A percentile compares a stretch with the other conserved stretches of the same genome.
Evolutionary conservation across 1,140 invertebrate species (phyloP).

Genomic region (Campoletis sonorensis): DNA sequence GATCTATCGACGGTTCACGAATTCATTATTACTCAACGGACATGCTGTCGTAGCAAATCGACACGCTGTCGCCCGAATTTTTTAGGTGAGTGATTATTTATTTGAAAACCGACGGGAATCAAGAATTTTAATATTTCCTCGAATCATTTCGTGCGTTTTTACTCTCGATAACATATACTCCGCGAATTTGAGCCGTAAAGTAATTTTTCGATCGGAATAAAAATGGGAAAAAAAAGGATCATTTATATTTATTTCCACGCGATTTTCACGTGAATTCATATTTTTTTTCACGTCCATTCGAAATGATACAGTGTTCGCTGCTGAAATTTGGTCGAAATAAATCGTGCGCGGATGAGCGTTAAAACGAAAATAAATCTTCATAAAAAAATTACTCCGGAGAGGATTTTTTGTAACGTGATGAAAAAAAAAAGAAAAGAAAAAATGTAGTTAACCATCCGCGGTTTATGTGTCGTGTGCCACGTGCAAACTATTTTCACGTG

Average conservation of each 20-base stretch:
- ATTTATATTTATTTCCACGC: too few relatives aligned
- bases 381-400: too few relatives aligned
- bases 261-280: not conserved
- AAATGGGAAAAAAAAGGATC: too few relatives aligned
- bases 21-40: slow-evolving; percentile 26
- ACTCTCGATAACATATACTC: too few relatives aligned
- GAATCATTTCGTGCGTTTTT: too few relatives aligned
- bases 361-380: not conserved
- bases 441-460: not conserved
- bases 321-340: too few relatives aligned
- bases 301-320: too few relatives aligned
- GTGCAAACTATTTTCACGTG: slow-evolving; percentile 24
- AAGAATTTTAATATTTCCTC: too few relatives aligned
- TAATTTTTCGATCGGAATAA: not conserved
- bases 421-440: not conserved
- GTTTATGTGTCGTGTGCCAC: slow-evolving; percentile 7
- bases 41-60: slow-evolving; percentile 58
- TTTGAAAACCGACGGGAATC: too few relatives aligned
- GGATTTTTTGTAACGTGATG: too few relatives aligned
- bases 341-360: too few relatives aligned
- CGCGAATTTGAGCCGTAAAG: too few relatives aligned
- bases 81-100: slow-evolving; percentile 59
- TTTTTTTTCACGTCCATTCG: not conserved
- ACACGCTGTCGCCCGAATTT: slow-evolving; percentile 64
- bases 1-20: slow-evolving; percentile 20